Conservation (phyloP, 2,113 vertebrate species). For the Hylia prasina region DNA sequence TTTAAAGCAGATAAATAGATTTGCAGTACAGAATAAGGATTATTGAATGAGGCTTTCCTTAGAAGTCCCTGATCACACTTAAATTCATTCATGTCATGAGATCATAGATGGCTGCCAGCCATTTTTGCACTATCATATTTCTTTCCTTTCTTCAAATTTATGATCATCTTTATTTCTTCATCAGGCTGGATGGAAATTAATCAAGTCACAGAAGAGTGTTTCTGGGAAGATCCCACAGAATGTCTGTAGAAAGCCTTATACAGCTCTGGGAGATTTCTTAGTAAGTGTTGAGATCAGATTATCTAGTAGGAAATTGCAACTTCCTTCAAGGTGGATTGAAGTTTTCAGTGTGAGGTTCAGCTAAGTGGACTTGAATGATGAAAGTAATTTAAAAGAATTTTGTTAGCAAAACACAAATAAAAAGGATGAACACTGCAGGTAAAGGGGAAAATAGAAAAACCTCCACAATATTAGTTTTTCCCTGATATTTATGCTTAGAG, state of each 20-base stretch:
- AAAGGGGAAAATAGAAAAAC: not conserved
- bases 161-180: not conserved
- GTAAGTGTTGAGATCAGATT: not conserved
- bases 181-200: not conserved
- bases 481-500: not conserved
- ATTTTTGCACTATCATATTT: not conserved
- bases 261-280: not conserved
- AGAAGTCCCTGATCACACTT: not conserved
- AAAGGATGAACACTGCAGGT: not conserved
- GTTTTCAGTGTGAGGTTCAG: not conserved
- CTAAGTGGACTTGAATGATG: not conserved
- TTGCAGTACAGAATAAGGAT: not conserved
- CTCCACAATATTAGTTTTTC: not conserved
- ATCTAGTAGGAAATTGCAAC: not conserved
- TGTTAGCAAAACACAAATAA: not conserved
- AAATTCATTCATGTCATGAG: not conserved
- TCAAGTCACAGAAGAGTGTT: not conserved
- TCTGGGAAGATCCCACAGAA: not conserved
- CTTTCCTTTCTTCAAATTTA: not conserved
- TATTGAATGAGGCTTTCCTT: not conserved
- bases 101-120: not conserved
- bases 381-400: not conserved
- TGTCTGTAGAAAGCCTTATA: not conserved
- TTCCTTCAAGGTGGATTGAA: not conserved
- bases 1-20: not conserved